Conservation (phyloP, 2,888 invertebrate species). For the Ennomos erosarius region DNA sequence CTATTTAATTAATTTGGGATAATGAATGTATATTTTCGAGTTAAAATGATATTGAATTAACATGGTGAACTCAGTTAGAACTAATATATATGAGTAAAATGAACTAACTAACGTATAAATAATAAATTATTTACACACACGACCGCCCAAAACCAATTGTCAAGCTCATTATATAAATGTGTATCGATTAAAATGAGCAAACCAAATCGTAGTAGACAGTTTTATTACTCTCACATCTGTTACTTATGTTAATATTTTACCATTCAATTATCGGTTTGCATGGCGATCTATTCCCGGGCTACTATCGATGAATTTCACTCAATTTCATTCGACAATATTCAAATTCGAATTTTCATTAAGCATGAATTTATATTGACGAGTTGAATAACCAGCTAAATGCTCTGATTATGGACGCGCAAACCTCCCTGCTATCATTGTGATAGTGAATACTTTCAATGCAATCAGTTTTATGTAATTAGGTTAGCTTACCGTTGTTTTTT, state of each 20-base stretch:
- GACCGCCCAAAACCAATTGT: conserved; percentile 1
- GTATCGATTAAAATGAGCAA: conserved; percentile 23
- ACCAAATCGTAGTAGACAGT: conserved; percentile 30
- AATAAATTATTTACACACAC: conserved; percentile 7
- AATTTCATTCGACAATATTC: conserved; percentile 70
- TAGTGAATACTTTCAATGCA: conserved; percentile 19
- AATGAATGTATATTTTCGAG: no score
- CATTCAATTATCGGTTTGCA: conserved; percentile 62
- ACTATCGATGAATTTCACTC: conserved; percentile 60
- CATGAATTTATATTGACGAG: conserved; percentile 63
- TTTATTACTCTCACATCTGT: conserved; percentile 39
- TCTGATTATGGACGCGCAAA: conserved; percentile 54
- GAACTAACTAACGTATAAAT: not conserved
- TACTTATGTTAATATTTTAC: conserved; percentile 63
- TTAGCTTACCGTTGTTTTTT: conserved; percentile 26
- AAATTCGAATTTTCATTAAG: conserved; percentile 72
- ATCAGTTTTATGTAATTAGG: conserved; percentile 28
- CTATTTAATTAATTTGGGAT: no score
- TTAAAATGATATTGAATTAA: no score
- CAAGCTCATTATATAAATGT: conserved; percentile 28
- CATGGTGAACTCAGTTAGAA: no score
- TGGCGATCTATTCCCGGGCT: conserved; percentile 50
- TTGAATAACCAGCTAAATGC: conserved; percentile 67
- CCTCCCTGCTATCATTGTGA: conserved; percentile 45
- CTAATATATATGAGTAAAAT: no score